Base-by-base conservation (phyloP, 53 echinoderm and acorn worm species). In the Hippasteria phrygiana region DNA sequence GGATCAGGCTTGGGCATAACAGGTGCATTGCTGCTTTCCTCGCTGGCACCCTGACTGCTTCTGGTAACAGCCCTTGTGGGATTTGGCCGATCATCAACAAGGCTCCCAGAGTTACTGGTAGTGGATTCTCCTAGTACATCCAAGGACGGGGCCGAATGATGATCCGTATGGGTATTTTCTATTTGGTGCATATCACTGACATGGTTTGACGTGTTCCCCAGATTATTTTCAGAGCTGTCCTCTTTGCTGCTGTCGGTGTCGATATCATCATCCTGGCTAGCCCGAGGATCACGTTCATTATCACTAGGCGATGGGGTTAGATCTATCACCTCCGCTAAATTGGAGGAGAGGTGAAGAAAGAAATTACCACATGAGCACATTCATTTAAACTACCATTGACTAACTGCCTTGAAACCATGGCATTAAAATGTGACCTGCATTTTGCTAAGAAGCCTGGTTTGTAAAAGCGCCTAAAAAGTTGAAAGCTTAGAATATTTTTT, bases 261-360 rank as follows among this genome's bases (percentile, higher is more conserved):
- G n/a, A 43, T 43, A n/a, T 85, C 85, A 33, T 85, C 85, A 26
- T 85, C 85, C 11, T 31, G 85, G 18, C 22, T 47, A 3, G 85
- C 50, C 26, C 48, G 71, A 20, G 69, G 32, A 22, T 85, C 85
- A n/a, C 37, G 28, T 20, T 85, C 85, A 31, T 90, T 90, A 34
- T 82, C 83, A 62, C 82, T 90, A 7, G 81, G 90, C 37, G 90
- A 74, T 62, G 90, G 74, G 32, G 74, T 83, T 35, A 59, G 34
- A 64, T 85, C 85, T 2, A 85, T 85, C 22, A 85, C 85, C 51
- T 85, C 85, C 18, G 85, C 85, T 85, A 51, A 43, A 39, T 3
- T 29, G 50, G 1, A 27, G 2, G 8, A 0, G 7, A 29, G 32
- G 10, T 50, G 2, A 35, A 35, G 9, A 20, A 31, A 35, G 34